A percentile compares a stretch with the other conserved stretches of the same genome.
These are phyloP conservation scores for Hirtodrosophila histrioides DNA, from an alignment of 2,888 invertebrate species.

Conservation along the genomic window DNA sequence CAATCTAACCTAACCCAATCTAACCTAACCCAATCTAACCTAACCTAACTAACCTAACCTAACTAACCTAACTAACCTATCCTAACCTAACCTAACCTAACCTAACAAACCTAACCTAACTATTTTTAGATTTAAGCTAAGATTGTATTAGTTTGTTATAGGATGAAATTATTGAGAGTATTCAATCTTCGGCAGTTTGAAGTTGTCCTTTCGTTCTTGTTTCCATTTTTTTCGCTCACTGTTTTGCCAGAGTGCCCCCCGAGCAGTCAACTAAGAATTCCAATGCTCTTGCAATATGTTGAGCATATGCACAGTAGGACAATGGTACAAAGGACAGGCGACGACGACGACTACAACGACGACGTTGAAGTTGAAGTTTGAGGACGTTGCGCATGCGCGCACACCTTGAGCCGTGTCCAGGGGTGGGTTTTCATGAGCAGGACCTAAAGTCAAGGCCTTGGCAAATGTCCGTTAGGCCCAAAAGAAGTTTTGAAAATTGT, in stretches of 20 bases:
- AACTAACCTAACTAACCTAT: too few relatives aligned
- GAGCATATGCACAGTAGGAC: slow-evolving; percentile 64
- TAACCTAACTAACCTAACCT: too few relatives aligned
- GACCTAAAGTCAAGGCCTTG: slow-evolving; percentile 64
- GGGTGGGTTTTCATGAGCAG: slow-evolving; percentile 58
- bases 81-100: too few relatives aligned
- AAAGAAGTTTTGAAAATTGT: slow-evolving; percentile 51
- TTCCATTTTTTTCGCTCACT: slow-evolving; percentile 7
- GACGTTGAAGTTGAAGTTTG: slow-evolving; percentile 10
- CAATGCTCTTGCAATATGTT: slow-evolving; percentile 60
- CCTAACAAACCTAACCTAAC: too few relatives aligned
- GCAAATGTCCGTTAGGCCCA: slow-evolving; percentile 62
- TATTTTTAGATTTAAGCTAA: too few relatives aligned
- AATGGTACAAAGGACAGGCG: slow-evolving; percentile 30
- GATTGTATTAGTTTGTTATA: too few relatives aligned
- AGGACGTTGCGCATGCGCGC: slow-evolving; percentile 69
- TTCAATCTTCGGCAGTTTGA: too few relatives aligned
- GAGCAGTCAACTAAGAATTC: slow-evolving; percentile 47
- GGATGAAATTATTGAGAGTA: too few relatives aligned
- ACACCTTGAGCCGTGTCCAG: slow-evolving; percentile 63
- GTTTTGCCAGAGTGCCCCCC: slow-evolving; percentile 35
- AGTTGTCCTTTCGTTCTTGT: not conserved
- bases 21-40: too few relatives aligned
- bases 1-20: too few relatives aligned
- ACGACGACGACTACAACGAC: slow-evolving; percentile 9